These are phyloP conservation scores for Lerema accius DNA, from an alignment of 1,140 invertebrate genomes.

Conservation along the genomic window DNA sequence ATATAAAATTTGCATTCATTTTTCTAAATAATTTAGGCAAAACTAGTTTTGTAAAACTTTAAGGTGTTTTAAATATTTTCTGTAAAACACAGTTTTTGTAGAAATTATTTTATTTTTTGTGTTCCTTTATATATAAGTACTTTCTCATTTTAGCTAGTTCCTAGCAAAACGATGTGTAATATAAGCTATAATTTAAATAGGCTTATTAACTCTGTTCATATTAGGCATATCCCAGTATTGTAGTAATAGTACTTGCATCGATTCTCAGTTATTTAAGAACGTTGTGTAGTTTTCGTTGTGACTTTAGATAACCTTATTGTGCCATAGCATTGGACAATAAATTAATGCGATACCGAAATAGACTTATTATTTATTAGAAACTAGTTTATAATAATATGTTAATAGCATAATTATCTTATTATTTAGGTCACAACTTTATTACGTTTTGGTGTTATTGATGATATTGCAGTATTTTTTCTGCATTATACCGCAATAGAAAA, in stretches of 20 bases:
- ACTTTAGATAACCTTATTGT: slow-evolving; percentile 44
- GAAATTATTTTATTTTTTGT: not conserved
- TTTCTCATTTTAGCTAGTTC: not conserved
- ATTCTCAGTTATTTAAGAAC: slow-evolving; percentile 14
- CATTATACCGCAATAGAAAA: too few relatives aligned
- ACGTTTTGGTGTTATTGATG: too few relatives aligned
- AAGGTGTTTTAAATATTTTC: too few relatives aligned
- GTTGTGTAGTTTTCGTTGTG: slow-evolving; percentile 22
- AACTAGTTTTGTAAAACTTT: too few relatives aligned
- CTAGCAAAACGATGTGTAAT: not conserved
- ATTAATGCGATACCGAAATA: slow-evolving; percentile 21
- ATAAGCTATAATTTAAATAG: too few relatives aligned
- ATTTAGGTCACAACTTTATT: not conserved
- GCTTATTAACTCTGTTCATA: too few relatives aligned
- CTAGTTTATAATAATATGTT: not conserved
- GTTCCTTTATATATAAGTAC: not conserved
- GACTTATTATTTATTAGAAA: slow-evolving; percentile 20
- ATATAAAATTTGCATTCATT: too few relatives aligned
- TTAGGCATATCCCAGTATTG: slow-evolving; percentile 13
- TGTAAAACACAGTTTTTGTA: not conserved
- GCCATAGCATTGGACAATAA: slow-evolving; percentile 47
- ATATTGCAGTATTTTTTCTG: too few relatives aligned
- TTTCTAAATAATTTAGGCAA: too few relatives aligned
- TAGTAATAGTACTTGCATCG: slow-evolving; percentile 1
- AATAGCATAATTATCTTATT: not conserved